phyloP scores from a whole-genome alignment of 2,797 vertebrate species.

The Enteromius thamalakanensis region DNA sequence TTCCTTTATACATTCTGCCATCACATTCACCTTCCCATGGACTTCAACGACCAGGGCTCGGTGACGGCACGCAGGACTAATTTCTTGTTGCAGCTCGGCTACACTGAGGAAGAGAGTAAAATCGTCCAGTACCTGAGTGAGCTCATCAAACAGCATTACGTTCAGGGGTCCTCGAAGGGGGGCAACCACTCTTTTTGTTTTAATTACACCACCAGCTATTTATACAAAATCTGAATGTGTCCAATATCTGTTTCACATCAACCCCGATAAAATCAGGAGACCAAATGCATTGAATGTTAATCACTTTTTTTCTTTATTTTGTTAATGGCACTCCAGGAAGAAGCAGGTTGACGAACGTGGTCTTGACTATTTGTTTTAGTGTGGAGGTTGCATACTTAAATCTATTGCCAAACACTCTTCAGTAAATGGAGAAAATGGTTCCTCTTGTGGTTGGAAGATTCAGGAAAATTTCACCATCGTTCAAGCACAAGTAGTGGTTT shows the following conservation, averaged over 20 bases:
- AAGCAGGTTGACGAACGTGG: background rate
- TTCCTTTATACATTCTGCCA: conserved; percentile 96
- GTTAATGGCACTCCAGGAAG: conserved; percentile 15
- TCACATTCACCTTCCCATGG: conserved; percentile 91
- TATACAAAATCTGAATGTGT: conserved; percentile 92
- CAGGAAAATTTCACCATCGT: background rate
- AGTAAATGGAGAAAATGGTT: background rate
- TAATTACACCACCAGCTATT: conserved; percentile 92
- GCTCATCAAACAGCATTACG: conserved; percentile 89
- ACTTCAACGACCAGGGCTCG: conserved; percentile 75
- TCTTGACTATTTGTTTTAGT: conserved; percentile 24
- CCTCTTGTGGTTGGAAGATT: background rate
- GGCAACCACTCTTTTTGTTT: conserved; percentile 83
- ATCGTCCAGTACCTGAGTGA: conserved; percentile 92
- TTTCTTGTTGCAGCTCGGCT: conserved; percentile 89
- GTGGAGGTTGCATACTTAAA: conserved; percentile 9
- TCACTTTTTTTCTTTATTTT: background rate
- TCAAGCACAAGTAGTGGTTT: background rate
- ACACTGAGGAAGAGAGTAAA: conserved; percentile 86
- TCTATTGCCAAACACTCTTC: background rate
- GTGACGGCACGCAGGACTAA: conserved; percentile 80
- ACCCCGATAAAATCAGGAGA: conserved; percentile 52
- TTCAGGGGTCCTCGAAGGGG: conserved; percentile 75
- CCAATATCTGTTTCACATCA: background rate
- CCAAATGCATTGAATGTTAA: conserved; percentile 54